phyloP scores from a whole-genome alignment of 2,888 invertebrate genomes.

The Nowickia ferox region DNA sequence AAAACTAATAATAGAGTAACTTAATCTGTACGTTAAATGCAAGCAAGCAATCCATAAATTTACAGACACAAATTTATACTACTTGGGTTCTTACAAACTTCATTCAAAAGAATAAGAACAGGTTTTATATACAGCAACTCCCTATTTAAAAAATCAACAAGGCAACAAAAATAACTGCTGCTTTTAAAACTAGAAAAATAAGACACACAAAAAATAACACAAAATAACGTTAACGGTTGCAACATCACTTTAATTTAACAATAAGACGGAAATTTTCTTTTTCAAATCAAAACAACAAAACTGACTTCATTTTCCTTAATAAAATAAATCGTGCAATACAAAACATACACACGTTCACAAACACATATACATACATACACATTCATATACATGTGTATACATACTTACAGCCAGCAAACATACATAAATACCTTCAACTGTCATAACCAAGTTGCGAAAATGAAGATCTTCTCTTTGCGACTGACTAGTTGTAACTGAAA shows the following conservation, averaged over 20 bases:
- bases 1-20: slow-evolving; percentile 58
- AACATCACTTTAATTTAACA: slow-evolving; percentile 44
- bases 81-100: slow-evolving; percentile 7
- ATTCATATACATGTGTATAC: too few relatives aligned
- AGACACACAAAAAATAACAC: neutral
- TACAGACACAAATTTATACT: neutral
- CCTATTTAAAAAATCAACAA: slow-evolving; percentile 12
- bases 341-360: slow-evolving; percentile 8
- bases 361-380: too few relatives aligned
- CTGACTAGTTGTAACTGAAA: slow-evolving; percentile 27
- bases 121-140: slow-evolving; percentile 50
- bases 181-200: slow-evolving; percentile 23
- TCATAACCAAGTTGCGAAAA: slow-evolving; percentile 34
- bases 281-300: slow-evolving; percentile 19
- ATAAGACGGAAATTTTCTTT: slow-evolving; percentile 58
- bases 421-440: slow-evolving; percentile 2
- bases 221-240: slow-evolving; percentile 43
- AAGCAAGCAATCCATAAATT: neutral
- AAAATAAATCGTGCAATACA: slow-evolving; percentile 37
- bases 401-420: neutral
- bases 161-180: slow-evolving; percentile 49
- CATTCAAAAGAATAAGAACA: slow-evolving; percentile 62
- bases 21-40: slow-evolving; percentile 23
- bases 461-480: neutral
- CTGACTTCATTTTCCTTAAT: slow-evolving; percentile 40